Evolutionary conservation across 2,888 invertebrate genomes (phyloP), one percentile per base, ranked within the genome.

Genomic region (Lithodes maja): DNA sequence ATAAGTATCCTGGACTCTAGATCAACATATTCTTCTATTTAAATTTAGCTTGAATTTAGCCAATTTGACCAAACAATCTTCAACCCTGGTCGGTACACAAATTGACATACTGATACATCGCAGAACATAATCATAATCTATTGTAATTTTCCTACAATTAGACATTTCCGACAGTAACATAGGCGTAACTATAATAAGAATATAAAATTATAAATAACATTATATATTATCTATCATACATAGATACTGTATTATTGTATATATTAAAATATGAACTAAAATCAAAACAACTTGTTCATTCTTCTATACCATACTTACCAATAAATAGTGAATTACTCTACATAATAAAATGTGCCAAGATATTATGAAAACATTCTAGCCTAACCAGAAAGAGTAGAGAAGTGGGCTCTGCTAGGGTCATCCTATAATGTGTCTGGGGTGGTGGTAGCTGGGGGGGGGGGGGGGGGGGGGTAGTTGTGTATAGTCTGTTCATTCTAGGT

Each of bases 341-440:
- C 17, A 17, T 75, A 54, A 7, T 1, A 54, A 7, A 84, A 49
- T 54, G 7, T 15, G 15, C 77, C 84, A 74, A 54, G 17, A 33
- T 55, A 71, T 15, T 33, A 33, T 33, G 33, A 33, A 33, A 33
- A 33, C 33, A 33, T 33, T 33, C 33, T 33, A 33, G 33, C 33
- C 33, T 33, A 33, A 33, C 33, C 33, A 33, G 33, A 33, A 33
- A 33, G 33, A 12, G 68, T 61, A 15, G 68, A 7, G 9, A 61
- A 12, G 80, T 71, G 68, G 81, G 80, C 86, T 86, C 86, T 86
- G 81, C 80, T 78, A 86, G 54, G 86, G 81, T 86, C 86, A 75
- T 81, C 86, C 54, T 52, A n/a, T n/a, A 75, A 71, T 74, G 81
- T 55, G 74, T 74, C 86, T 86, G 86, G 86, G 86, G 86, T 80